Conservation (phyloP, 2,797 vertebrate genomes). For the Picus viridis region DNA sequence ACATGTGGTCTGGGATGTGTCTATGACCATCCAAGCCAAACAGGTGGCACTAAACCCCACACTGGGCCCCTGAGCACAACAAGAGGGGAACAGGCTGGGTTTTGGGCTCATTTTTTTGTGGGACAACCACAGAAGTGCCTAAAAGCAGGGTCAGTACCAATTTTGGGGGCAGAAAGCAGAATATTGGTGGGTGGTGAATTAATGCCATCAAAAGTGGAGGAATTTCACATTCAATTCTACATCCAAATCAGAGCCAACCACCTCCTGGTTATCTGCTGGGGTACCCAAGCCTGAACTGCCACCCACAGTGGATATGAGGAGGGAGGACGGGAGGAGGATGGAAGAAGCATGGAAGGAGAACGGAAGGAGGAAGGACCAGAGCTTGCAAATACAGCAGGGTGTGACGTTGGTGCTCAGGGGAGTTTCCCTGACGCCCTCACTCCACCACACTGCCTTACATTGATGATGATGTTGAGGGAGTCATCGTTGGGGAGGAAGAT, state of each 20-base stretch:
- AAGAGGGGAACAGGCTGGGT: neutral
- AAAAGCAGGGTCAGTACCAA: neutral
- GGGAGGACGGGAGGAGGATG: neutral
- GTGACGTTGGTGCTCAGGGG: rapidly evolving
- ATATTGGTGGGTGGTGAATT: neutral
- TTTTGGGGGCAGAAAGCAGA: neutral
- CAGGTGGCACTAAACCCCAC: rapidly evolving
- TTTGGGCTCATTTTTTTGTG: neutral
- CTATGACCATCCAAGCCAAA: neutral
- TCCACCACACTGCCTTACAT: constrained; percentile 78
- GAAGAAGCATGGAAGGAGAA: too few species aligned
- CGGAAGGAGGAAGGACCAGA: neutral
- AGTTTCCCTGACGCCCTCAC: rapidly evolving
- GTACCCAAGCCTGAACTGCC: neutral
- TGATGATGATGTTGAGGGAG: constrained; percentile 96
- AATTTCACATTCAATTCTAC: neutral
- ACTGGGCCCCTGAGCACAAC: rapidly evolving
- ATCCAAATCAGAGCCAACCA: neutral
- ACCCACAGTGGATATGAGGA: rapidly evolving
- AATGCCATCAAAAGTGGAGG: neutral
- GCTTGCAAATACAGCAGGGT: neutral
- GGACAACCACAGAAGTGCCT: neutral
- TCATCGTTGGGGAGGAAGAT: constrained; percentile 98
- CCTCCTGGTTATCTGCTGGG: neutral
- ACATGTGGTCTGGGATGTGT: rapidly evolving